Base-by-base conservation (phyloP, 2,113 vertebrate species). In the Cynoglossus semilaevis region DNA sequence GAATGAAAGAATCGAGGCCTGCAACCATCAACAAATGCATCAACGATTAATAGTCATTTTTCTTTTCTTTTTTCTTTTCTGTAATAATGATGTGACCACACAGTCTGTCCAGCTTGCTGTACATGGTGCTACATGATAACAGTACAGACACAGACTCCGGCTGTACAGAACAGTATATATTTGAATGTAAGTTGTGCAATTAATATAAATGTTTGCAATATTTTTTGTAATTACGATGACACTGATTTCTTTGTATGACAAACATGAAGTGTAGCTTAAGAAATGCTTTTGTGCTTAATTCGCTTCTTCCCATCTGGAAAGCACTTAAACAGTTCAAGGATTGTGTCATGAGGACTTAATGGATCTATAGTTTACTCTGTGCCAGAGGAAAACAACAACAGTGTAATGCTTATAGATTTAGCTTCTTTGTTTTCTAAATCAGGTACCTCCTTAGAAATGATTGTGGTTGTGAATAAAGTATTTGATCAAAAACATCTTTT, bases 151-250 rank as follows among this genome's bases (percentile, higher is more conserved):
- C 72, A 52, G 74, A 76, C 66, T 53, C 64, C 84, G 76, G 87
- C 82, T 87, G 87, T 89, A 89, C 88, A 88, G 86, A 85, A 85
- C 87, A 87, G 82, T 90, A 85, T 88, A 86, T 89, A 89, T 88
- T 83, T 85, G 85, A 91, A 91, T 91, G 87, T 88, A 90, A 85
- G 88, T 89, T 82, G 89, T 91, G 87, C 85, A 91, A 89, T 91
- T 87, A 84, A 89, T 90, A 86, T 89, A 87, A 88, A 90, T 89
- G 87, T 89, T 86, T 88, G 88, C 81, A 84, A 85, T 89, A 89
- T 88, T 88, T 90, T 89, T 89, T 88, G 86, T 87, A 83, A 88
- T 79, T 82, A 70, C 70, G 74, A 74, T 76, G 75, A 75, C 80
- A 77, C 67, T 68, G 77, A 74, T 68, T 62, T 85, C 76, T 58